Evolutionary conservation across 2,797 vertebrate species (phyloP).

Genomic region (Cryptoblepharus egeriae): DNA sequence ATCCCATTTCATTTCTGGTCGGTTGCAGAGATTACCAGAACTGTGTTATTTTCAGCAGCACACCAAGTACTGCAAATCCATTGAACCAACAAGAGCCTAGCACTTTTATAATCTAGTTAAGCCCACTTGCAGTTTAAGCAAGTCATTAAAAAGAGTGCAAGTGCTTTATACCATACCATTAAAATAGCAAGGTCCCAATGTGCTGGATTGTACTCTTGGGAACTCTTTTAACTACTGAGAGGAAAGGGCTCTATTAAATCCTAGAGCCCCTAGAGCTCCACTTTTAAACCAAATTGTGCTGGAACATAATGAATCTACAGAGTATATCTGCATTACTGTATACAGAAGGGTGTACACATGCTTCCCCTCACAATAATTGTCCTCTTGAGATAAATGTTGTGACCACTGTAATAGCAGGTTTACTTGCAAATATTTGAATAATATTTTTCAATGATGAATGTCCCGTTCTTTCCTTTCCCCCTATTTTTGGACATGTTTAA

Average conservation of each 20-base stretch:
- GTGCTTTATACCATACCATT: neutral
- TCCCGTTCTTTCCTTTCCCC: neutral
- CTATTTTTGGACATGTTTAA: too few relatives aligned
- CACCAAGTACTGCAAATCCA: neutral
- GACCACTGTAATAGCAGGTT: neutral
- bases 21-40: neutral
- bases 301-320: neutral
- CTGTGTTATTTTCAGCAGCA: neutral
- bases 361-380: neutral
- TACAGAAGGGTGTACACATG: neutral
- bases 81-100: neutral
- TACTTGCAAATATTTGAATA: neutral
- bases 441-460: neutral
- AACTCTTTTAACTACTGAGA: slow-evolving; percentile 14
- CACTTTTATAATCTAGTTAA: neutral
- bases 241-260: slow-evolving; percentile 1
- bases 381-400: neutral
- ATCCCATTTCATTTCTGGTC: neutral
- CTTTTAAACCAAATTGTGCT: neutral
- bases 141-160: neutral
- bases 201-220: neutral
- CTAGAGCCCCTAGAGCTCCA: neutral
- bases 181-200: neutral
- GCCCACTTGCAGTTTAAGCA: neutral
- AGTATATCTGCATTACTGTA: neutral